These are phyloP conservation scores for Hippocampus kuda DNA, from an alignment of 2,797 vertebrate species.

Conservation along the genomic window DNA sequence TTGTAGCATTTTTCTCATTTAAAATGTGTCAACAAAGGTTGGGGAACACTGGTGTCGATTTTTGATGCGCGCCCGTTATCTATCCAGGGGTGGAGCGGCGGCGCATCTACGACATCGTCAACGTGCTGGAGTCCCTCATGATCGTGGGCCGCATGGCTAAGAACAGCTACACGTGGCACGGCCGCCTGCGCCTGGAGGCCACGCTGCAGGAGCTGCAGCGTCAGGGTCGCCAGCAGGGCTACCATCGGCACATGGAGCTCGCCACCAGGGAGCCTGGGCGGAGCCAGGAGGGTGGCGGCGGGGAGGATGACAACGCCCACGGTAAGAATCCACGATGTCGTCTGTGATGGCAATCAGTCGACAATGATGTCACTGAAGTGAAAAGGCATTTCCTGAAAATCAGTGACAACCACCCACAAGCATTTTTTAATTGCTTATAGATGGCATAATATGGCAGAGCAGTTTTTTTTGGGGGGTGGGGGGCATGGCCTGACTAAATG, in stretches of 20 bases:
- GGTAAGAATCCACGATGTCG: slow-evolving; percentile 55
- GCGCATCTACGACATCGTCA: slow-evolving; percentile 91
- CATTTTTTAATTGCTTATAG: too few species aligned
- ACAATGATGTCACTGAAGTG: too few species aligned
- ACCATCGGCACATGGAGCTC: slow-evolving; percentile 76
- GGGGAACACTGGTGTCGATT: too few species aligned
- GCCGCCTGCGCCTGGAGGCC: slow-evolving; percentile 69
- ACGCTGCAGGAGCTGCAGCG: slow-evolving; percentile 76
- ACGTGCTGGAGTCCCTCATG: slow-evolving; percentile 84
- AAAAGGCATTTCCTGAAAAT: too few species aligned
- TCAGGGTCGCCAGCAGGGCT: slow-evolving; percentile 73
- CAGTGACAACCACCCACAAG: too few species aligned
- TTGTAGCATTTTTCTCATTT: too few species aligned
- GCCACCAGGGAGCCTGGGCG: slow-evolving; percentile 26
- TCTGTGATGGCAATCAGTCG: too few species aligned
- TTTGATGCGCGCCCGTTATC: not conserved
- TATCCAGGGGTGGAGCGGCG: slow-evolving; percentile 81
- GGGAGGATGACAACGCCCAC: slow-evolving; percentile 58
- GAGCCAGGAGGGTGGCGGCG: slow-evolving; percentile 50
- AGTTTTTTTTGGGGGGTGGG: too few species aligned
- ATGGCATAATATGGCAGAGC: too few species aligned
- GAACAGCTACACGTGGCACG: slow-evolving; percentile 90
- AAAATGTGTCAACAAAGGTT: too few species aligned
- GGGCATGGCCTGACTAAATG: too few species aligned
- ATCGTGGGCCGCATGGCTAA: slow-evolving; percentile 86